A percentile compares a stretch with the other conserved stretches of the same genome.
These are phyloP conservation scores for Oxyura jamaicensis DNA, from an alignment of 2,113 vertebrate species.

Conservation along the genomic window DNA sequence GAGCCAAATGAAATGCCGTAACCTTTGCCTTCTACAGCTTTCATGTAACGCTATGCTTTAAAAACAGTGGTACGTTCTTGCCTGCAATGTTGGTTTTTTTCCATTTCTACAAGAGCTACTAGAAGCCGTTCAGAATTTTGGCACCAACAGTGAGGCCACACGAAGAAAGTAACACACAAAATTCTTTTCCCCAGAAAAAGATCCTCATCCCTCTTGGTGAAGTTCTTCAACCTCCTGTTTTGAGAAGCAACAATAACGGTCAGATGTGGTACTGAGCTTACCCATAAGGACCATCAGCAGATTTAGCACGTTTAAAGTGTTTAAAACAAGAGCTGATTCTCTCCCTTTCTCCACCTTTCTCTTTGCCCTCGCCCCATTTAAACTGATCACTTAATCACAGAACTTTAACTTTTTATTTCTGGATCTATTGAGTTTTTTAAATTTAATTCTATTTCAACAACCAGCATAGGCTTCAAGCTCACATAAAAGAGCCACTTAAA, in stretches of 20 bases:
- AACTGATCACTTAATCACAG: background rate
- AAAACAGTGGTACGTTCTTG: background rate
- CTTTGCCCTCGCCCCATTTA: background rate
- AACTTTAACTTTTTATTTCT: background rate
- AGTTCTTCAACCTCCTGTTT: background rate
- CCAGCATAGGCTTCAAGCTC: background rate
- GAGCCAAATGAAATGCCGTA: background rate
- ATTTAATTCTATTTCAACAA: background rate
- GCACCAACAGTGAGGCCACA: background rate
- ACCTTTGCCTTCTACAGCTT: background rate
- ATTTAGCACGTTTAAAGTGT: background rate
- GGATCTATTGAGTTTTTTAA: background rate
- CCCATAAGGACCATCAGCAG: background rate
- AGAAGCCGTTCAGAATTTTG: background rate
- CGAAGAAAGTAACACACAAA: background rate
- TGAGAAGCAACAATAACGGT: background rate
- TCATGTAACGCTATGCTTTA: background rate
- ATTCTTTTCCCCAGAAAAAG: background rate
- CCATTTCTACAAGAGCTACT: background rate
- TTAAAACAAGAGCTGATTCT: background rate
- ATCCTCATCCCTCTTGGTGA: background rate
- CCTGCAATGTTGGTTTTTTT: background rate
- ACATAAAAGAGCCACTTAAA: background rate
- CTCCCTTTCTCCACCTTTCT: background rate
- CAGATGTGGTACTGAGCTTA: background rate